Conservation (phyloP, 2,113 vertebrate genomes). For the Myiozetetes cayanensis region DNA sequence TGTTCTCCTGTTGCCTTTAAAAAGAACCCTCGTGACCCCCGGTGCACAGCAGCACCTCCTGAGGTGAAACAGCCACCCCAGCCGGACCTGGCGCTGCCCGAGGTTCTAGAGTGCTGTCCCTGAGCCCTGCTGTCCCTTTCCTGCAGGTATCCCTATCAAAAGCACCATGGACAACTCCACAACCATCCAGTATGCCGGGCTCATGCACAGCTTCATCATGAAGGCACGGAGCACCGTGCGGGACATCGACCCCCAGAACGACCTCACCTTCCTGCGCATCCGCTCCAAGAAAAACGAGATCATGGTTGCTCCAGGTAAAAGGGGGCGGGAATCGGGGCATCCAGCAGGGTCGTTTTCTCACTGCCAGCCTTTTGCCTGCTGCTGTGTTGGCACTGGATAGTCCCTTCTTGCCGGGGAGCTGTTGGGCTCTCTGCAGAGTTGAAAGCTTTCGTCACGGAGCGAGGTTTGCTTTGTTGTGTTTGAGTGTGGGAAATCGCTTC, state of each 20-base stretch:
- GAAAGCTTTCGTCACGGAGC: not conserved
- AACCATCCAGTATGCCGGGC: slow-evolving; percentile 88
- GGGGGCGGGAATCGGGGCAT: not conserved
- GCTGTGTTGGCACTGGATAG: not conserved
- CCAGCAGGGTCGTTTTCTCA: not conserved
- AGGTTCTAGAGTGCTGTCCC: not conserved
- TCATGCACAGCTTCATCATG: slow-evolving; percentile 91
- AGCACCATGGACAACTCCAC: slow-evolving; percentile 91
- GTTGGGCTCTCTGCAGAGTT: not conserved
- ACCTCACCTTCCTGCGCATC: slow-evolving; percentile 92
- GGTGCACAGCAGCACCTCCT: not conserved
- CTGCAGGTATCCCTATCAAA: slow-evolving; percentile 92
- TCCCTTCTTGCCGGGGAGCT: not conserved
- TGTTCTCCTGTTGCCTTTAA: not conserved
- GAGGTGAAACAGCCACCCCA: not conserved
- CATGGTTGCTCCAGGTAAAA: slow-evolving; percentile 94
- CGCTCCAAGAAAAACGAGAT: slow-evolving; percentile 98
- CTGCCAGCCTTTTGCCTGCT: not conserved
- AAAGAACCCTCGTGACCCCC: not conserved
- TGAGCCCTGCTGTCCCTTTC: not conserved
- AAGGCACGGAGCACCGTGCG: slow-evolving; percentile 87
- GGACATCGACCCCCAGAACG: slow-evolving; percentile 93
- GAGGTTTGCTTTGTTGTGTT: not conserved
- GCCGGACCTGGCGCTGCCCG: not conserved
- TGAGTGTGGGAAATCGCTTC: not conserved